These are phyloP conservation scores for Hyphantria cunea DNA, from an alignment of 1,140 invertebrate species.

Conservation along the genomic window DNA sequence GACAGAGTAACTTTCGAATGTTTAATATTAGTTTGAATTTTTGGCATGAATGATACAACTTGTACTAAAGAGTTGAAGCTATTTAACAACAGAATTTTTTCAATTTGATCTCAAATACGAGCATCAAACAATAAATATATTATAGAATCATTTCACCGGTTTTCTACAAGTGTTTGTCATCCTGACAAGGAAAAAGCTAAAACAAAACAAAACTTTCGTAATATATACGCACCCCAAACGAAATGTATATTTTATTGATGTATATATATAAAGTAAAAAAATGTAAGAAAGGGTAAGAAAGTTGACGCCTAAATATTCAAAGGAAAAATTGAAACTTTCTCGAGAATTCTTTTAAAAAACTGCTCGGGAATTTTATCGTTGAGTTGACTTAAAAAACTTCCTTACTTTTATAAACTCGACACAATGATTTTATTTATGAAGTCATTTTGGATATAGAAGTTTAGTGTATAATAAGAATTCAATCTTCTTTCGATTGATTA, in stretches of 20 bases:
- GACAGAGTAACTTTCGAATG: too few species aligned
- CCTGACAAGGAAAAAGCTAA: neutral
- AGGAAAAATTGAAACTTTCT: constrained; percentile 14
- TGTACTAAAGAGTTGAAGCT: too few species aligned
- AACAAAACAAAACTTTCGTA: neutral
- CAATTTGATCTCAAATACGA: too few species aligned
- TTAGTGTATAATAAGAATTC: neutral
- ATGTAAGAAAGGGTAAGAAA: constrained; percentile 6
- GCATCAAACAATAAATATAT: too few species aligned
- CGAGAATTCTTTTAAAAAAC: constrained; percentile 11
- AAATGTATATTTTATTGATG: neutral
- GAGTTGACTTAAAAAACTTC: constrained; percentile 7
- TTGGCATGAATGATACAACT: too few species aligned
- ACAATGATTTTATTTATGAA: constrained; percentile 23
- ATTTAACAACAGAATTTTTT: too few species aligned
- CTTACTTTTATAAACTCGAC: constrained; percentile 2
- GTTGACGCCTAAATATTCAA: constrained; percentile 17
- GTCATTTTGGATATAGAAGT: constrained; percentile 5
- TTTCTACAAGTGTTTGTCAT: too few species aligned
- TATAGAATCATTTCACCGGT: too few species aligned
- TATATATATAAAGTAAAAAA: neutral
- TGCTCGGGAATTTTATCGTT: neutral
- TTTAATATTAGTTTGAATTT: too few species aligned
- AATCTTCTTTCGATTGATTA: neutral
- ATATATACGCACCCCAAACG: neutral